Base-by-base conservation (phyloP, 2,113 vertebrate genomes). In the Halcyon senegalensis region DNA sequence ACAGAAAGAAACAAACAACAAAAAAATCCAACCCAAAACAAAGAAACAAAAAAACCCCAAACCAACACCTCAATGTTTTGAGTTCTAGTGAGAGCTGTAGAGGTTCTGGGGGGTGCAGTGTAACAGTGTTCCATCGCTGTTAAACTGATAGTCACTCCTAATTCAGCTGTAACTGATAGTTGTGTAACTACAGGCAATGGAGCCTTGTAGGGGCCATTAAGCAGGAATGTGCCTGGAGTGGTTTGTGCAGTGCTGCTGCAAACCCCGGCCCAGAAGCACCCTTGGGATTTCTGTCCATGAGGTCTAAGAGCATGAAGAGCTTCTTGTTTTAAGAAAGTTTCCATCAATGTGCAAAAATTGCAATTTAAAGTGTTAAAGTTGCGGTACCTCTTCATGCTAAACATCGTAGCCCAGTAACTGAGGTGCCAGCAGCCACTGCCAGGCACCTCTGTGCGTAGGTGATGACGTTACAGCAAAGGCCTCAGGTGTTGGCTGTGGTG, bases 101-200 rank as follows among this genome's bases (percentile, higher is more conserved):
- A 48, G 18, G 5, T 60, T 48, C 17, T 31, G 58, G 72, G 46
- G 31, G 46, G 5, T 10, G 5, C 2, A 27, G 13, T 4, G 5
- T 11, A 24, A 24, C 21, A 6, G n/a, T 17, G 1, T 83, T 68
- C 46, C 53, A 44, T 68, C 19, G 1, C 35, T 46, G 55, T 41
- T 59, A 25, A n/a, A 37, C 17, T 31, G 11, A 1, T 11, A 44
- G 21, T 18, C 1, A 0, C 35, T 73, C 24, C 51, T 30, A 23
- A 0, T 30, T 46, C 1, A 4, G 41, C 50, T 60, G 33, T 37
- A 37, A 44, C 0, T 41, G 64, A 3, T n/a, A 55, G 2, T 8
- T 53, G 60, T 55, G 72, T 79, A 46, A 17, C 10, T 56, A 9
- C 35, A 37, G 70, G 16, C 25, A 44, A 2, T 46, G 82, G 80